Evolutionary conservation across 2,113 vertebrate genomes (phyloP).

Genomic region (Psophia crepitans): DNA sequence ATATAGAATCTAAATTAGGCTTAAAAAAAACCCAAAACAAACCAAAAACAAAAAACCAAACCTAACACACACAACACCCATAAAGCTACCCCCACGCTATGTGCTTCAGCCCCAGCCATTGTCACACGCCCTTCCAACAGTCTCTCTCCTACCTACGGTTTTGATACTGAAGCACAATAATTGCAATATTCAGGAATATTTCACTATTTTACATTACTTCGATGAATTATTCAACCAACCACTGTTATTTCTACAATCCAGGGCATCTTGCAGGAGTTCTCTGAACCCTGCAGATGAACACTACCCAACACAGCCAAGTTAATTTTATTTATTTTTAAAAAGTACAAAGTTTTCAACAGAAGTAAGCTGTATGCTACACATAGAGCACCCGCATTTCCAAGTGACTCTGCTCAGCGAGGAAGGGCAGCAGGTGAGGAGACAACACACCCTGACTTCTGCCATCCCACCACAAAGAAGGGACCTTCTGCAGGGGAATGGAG

Average conservation of each 20-base stretch:
- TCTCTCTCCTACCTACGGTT: not conserved
- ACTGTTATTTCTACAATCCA: not conserved
- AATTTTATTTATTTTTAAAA: no score
- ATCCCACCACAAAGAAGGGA: not conserved
- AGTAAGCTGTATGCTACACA: not conserved
- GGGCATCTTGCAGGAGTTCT: not conserved
- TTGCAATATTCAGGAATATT: not conserved
- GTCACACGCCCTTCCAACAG: not conserved
- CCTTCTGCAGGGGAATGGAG: not conserved
- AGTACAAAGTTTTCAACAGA: not conserved
- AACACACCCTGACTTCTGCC: not conserved
- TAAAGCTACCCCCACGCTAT: not conserved
- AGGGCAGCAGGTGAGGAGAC: not conserved
- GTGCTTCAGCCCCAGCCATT: not conserved
- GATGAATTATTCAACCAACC: not conserved
- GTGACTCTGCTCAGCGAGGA: not conserved
- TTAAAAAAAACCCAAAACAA: not conserved
- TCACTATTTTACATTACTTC: not conserved
- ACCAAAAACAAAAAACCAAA: not conserved
- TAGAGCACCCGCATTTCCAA: not conserved
- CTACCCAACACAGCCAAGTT: rapidly evolving
- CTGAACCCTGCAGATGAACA: not conserved
- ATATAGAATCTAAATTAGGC: not conserved
- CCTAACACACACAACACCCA: not conserved
- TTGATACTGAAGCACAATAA: not conserved